phyloP scores from a whole-genome alignment of 2,113 vertebrate species.

The Phylloscopus trochiloides region DNA sequence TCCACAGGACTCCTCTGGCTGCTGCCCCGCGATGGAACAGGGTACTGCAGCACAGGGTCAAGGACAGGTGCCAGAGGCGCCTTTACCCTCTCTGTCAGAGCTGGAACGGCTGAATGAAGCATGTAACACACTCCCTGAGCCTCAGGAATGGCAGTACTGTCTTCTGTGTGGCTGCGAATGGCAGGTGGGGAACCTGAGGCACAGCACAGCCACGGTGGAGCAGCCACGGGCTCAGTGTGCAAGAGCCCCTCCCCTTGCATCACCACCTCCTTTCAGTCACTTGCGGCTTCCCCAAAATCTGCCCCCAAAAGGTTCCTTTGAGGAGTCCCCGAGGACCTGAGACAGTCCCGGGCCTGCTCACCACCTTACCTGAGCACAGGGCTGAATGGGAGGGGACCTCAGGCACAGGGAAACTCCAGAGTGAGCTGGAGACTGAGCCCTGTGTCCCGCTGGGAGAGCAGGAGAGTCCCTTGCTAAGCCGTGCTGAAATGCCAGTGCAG shows the following conservation, averaged over 20 bases:
- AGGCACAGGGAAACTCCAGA: background rate
- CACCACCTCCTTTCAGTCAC: background rate
- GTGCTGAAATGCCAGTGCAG: fast-evolving
- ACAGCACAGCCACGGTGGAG: background rate
- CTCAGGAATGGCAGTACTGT: fast-evolving
- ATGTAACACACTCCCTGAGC: fast-evolving
- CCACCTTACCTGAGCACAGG: background rate
- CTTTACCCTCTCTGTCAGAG: fast-evolving
- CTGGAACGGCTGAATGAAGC: background rate
- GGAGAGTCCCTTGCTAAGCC: background rate
- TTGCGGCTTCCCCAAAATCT: background rate
- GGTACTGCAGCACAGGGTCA: background rate
- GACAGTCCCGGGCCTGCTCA: background rate
- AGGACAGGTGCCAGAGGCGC: background rate
- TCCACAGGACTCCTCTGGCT: background rate
- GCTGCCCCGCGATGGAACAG: fast-evolving
- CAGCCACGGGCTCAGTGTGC: background rate
- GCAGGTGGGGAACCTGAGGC: background rate
- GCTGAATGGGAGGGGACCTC: background rate
- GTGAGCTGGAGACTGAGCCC: background rate
- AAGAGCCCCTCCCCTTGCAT: background rate
- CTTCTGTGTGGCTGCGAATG: background rate
- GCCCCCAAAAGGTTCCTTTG: background rate
- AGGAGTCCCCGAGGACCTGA: background rate
- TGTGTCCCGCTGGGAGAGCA: background rate